phyloP scores from a whole-genome alignment of 2,888 invertebrate species.

The Ichneumoninae sp. region DNA sequence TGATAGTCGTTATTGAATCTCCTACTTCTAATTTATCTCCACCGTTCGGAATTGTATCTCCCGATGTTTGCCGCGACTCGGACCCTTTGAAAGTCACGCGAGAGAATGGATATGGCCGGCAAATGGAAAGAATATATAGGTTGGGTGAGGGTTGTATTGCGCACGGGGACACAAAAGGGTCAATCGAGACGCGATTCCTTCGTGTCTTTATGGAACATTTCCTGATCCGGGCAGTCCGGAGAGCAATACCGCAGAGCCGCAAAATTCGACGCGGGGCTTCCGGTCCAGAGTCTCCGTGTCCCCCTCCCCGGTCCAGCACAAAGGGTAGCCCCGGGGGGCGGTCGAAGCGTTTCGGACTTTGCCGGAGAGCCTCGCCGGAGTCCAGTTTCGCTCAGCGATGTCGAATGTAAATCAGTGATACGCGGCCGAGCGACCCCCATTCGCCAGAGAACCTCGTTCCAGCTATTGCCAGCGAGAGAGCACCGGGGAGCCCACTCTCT shows the following conservation, averaged over 20 bases:
- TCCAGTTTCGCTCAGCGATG: constrained; percentile 63
- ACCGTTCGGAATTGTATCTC: not conserved
- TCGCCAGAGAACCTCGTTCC: constrained; percentile 64
- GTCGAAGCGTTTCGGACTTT: constrained; percentile 55
- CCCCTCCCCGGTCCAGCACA: constrained; percentile 52
- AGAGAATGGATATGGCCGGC: constrained; percentile 3
- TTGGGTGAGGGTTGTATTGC: constrained; percentile 34
- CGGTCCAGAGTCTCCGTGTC: constrained; percentile 46
- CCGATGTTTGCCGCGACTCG: not conserved
- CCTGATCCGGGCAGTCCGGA: constrained; percentile 64
- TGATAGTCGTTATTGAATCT: not conserved
- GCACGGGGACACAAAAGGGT: constrained; percentile 57
- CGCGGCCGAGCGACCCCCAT: constrained; percentile 68
- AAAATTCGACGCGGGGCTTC: constrained; percentile 64
- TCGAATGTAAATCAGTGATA: constrained; percentile 73
- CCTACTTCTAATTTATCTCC: not conserved
- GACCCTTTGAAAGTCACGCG: not conserved
- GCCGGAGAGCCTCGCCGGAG: constrained; percentile 50
- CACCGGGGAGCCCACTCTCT: constrained; percentile 51
- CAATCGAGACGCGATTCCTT: constrained; percentile 65
- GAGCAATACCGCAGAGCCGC: constrained; percentile 67
- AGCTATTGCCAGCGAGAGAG: constrained; percentile 49
- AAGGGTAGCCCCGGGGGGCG: constrained; percentile 62
- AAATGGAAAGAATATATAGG: constrained; percentile 6
- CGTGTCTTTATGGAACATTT: constrained; percentile 69